These are phyloP conservation scores for Bergia puertoricense DNA, from an alignment of 92 coral and sea anemone genomes.

Conservation along the genomic window DNA sequence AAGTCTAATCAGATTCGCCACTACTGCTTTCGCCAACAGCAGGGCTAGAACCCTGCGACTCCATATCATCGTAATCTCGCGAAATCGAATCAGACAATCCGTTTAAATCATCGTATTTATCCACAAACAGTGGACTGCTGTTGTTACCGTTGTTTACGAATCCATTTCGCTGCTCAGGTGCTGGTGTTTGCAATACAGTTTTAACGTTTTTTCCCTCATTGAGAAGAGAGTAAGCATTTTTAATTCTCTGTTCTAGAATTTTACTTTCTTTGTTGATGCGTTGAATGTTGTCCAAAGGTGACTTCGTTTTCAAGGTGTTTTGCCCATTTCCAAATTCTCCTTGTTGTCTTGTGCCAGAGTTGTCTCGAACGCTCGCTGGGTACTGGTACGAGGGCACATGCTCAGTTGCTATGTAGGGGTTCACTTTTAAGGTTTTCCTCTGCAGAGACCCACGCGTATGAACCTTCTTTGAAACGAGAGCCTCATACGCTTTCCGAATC, in stretches of 20 bases:
- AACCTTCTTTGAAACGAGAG: constrained; percentile 8
- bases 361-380: background rate
- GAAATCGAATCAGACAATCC: background rate
- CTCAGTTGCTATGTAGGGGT: constrained; percentile 18
- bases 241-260: constrained; percentile 23
- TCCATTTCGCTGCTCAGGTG: background rate
- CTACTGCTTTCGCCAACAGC: background rate
- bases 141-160: background rate
- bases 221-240: constrained; percentile 18
- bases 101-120: background rate
- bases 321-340: background rate
- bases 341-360: background rate
- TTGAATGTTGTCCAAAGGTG: constrained; percentile 6
- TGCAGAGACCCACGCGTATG: background rate
- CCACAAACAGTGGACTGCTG: background rate
- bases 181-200: background rate
- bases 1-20: background rate
- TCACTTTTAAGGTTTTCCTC: background rate
- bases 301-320: background rate
- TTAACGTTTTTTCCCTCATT: background rate
- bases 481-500: constrained; percentile 24
- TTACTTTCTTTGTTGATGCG: constrained; percentile 20
- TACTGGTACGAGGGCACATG: background rate
- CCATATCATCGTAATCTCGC: constrained; percentile 10
- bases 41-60: constrained; percentile 7